These are phyloP conservation scores for Meloe dianella DNA, from an alignment of 2,888 invertebrate genomes.

Conservation along the genomic window DNA sequence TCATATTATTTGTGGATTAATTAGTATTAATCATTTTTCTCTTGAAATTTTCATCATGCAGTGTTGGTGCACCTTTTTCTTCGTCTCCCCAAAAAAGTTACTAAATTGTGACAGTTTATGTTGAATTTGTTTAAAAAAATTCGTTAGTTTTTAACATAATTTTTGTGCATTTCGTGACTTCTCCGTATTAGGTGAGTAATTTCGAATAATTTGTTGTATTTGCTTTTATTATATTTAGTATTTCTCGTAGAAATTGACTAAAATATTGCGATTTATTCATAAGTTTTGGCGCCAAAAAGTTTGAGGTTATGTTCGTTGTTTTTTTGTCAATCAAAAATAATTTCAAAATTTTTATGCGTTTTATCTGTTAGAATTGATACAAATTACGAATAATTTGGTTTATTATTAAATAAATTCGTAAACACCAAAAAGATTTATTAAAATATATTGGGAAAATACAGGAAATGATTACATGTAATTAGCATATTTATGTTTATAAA, in stretches of 20 bases:
- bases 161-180: background rate
- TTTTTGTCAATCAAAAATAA: too few species aligned
- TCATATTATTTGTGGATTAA: background rate
- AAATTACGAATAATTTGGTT: too few species aligned
- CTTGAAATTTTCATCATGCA: background rate
- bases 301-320: conserved; percentile 3
- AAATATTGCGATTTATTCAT: background rate
- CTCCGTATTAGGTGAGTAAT: background rate
- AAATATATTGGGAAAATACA: background rate
- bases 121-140: background rate
- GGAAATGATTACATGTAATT: background rate
- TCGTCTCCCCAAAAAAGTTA: too few species aligned
- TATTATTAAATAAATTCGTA: background rate
- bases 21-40: background rate
- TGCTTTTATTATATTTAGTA: background rate
- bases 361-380: too few species aligned
- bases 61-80: background rate
- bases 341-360: background rate
- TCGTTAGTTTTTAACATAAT: background rate
- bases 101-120: background rate
- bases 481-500: background rate
- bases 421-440: background rate
- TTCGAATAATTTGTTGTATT: background rate
- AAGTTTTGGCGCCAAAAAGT: background rate
- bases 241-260: background rate